A percentile compares a stretch with the other conserved stretches of the same genome.
Conservation (phyloP, 2,113 vertebrate species). For the Morphnarchus princeps region DNA sequence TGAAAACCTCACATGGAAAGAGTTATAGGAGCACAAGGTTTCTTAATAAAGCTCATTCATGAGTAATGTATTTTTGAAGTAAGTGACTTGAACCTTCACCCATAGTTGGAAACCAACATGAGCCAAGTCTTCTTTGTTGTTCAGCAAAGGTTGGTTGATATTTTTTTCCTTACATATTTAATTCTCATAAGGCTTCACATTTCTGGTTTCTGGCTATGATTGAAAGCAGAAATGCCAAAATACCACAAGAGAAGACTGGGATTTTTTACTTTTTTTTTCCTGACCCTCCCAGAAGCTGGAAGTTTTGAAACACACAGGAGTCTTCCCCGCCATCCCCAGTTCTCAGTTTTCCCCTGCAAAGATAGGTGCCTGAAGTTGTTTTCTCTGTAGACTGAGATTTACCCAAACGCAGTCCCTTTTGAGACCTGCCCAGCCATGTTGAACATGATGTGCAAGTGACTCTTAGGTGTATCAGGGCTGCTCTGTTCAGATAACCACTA, state of each 20-base stretch:
- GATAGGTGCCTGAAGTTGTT: neutral
- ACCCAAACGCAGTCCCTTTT: neutral
- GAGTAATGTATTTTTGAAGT: conserved; percentile 68
- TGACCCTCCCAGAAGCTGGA: conserved; percentile 54
- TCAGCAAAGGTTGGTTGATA: conserved; percentile 42
- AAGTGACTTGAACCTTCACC: conserved; percentile 66
- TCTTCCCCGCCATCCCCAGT: neutral
- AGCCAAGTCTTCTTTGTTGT: conserved; percentile 58
- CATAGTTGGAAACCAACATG: conserved; percentile 58
- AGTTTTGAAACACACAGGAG: neutral
- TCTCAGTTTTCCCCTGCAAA: neutral
- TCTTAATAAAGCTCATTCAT: conserved; percentile 66
- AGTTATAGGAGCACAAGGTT: conserved; percentile 63
- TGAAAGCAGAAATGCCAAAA: conserved; percentile 62
- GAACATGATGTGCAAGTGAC: neutral
- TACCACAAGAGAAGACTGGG: conserved; percentile 53
- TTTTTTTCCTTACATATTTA: conserved; percentile 41
- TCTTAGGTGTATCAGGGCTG: neutral
- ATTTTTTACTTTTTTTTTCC: neutral
- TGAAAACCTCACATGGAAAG: conserved; percentile 68
- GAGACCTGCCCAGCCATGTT: neutral
- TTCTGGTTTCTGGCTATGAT: conserved; percentile 59
- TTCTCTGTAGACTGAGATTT: neutral
- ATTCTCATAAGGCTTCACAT: conserved; percentile 42
- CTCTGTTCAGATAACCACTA: neutral